Base-by-base conservation (phyloP, 1,140 invertebrate genomes). In the Galendromus occidentalis region DNA sequence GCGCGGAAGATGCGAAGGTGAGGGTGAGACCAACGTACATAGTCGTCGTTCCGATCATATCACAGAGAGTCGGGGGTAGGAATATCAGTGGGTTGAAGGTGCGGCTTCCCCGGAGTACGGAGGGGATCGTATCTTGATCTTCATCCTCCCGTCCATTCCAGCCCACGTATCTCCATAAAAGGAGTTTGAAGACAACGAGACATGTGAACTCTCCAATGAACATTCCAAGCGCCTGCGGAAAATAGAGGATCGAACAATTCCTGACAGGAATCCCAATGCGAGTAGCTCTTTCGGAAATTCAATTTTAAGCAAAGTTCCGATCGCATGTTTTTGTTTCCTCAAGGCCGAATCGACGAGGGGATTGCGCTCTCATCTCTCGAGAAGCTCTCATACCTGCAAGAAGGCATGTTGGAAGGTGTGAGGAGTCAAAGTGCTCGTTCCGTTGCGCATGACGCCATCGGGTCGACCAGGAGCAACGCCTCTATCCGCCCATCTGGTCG, bases 1-100 rank as follows among this genome's bases (percentile, higher is more conserved):
- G 92, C 74, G 94, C 96, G 72, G 89, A 93, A 65, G 88, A 92
- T 0, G 88, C 86, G 74, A 87, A 92, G 0, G 93, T 97, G 69
- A 97, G 76, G 71, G 83, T 93, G 18, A 97, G 77, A 7, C 89
- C 91, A 59, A 95, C 81, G 68, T 94, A 91, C 85, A 92, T 89
- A 12, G 87, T 80, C 0, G 87, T 86, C 12, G 88, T 90, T 9
- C 81, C 86, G 66, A 82, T 75, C 80, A 86, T 86, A 75, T 95
- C 90, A 74, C 87, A 86, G 69, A 91, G 75, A 4, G 89, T 87
- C 1, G 91, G 87, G 42, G 89, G 80, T 29, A 91, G 76, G 70
- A 97, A 82, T 59, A 91, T 82, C 5, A 89, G 79, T 0, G 86
- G 86, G 71, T 84, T 90, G 70, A 90, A 68, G n/a, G 64, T 65